These are phyloP conservation scores for Pseudorasbora parva DNA, from an alignment of 2,113 vertebrate species.

Conservation along the genomic window DNA sequence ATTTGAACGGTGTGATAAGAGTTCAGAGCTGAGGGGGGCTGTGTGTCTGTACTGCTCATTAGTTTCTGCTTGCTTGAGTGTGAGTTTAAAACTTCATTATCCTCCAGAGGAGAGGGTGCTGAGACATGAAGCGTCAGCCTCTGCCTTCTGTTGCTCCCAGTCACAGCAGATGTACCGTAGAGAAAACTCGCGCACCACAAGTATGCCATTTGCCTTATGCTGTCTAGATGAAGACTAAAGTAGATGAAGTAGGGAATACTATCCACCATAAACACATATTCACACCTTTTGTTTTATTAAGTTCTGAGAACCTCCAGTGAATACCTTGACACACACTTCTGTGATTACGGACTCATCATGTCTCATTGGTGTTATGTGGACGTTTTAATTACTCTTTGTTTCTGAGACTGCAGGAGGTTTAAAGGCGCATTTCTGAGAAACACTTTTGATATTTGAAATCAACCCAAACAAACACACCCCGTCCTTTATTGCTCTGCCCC, in stretches of 20 bases:
- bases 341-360: conserved; percentile 8
- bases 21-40: background rate
- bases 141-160: conserved; percentile 43
- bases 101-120: conserved; percentile 44
- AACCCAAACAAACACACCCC: too few relatives aligned
- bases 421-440: background rate
- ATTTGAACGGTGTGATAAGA: background rate
- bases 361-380: conserved; percentile 32
- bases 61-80: conserved; percentile 21
- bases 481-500: too few relatives aligned
- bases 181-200: conserved; percentile 2
- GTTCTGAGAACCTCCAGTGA: background rate
- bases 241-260: background rate
- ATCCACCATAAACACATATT: background rate
- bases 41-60: background rate
- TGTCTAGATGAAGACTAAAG: background rate
- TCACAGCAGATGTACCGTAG: conserved; percentile 8
- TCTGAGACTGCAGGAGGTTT: background rate
- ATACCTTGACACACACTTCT: conserved; percentile 26
- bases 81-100: conserved; percentile 43
- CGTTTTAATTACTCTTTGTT: conserved; percentile 38
- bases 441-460: too few relatives aligned
- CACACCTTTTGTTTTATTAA: background rate
- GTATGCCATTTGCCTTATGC: background rate
- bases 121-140: conserved; percentile 38